phyloP scores from a whole-genome alignment of 2,113 vertebrate genomes.

The Todiramphus saurophagus region DNA sequence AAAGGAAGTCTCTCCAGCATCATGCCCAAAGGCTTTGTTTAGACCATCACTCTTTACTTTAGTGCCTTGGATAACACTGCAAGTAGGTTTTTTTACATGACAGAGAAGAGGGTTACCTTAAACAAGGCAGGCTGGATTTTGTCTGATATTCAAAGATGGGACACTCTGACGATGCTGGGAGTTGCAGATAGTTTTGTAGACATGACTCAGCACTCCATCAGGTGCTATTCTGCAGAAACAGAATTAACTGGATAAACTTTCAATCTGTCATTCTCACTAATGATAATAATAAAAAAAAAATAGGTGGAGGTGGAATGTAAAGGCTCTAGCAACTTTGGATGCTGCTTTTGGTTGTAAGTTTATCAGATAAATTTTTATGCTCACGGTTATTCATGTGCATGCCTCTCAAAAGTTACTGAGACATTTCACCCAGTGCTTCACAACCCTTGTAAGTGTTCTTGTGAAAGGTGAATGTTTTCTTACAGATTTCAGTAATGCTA shows the following conservation, averaged over 20 bases:
- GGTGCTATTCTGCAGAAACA: background rate
- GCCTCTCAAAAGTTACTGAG: background rate
- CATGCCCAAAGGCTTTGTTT: background rate
- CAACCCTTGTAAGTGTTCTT: background rate
- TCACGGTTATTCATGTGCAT: background rate
- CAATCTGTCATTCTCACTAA: background rate
- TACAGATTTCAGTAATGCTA: background rate
- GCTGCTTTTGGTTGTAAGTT: background rate
- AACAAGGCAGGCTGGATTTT: background rate
- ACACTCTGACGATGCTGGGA: background rate
- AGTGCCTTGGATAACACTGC: background rate
- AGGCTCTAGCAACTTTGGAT: background rate
- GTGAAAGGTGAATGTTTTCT: background rate
- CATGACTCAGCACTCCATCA: background rate
- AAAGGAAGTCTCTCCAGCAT: background rate
- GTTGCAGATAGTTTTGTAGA: background rate
- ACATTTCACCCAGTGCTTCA: background rate
- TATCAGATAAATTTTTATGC: background rate
- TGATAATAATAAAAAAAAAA: background rate
- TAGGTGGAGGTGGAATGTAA: background rate
- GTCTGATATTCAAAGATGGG: background rate
- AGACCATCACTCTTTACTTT: background rate
- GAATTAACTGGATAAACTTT: background rate
- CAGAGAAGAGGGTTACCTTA: background rate
- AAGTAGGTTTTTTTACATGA: background rate